Base-by-base conservation (phyloP, 2,113 vertebrate genomes). In the Crotophaga sulcirostris region DNA sequence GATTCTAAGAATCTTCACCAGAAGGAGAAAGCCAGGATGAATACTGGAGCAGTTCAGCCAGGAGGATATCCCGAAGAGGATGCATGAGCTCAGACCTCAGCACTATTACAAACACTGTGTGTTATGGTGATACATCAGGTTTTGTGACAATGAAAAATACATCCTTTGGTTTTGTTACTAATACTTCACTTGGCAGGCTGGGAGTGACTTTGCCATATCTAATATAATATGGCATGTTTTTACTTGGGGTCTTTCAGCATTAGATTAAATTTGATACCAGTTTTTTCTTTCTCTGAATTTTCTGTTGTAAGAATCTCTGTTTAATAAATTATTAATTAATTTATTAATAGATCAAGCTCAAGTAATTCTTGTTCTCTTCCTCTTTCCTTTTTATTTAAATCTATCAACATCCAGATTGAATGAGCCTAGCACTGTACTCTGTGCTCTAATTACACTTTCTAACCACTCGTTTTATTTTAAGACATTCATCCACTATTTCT, bases 81-180 rank as follows among this genome's bases (percentile, higher is more conserved):
- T 49, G 68, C 52, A 56, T 0, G 2, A 70, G 56, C 62, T 70
- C 54, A 81, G 58, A 23, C 2, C 21, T 36, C 79, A 72, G 45
- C 21, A 12, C 45, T 66, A 9, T 14, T 24, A 33, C 60, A 64
- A 54, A 76, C 21, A 11, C 45, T 7, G 33, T 17, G 40, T 21
- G 51, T 42, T 33, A 40, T 0, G 4, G 33, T 45, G 62, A 60
- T 20, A 75, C 40, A n/a, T 3, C 0, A 0, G 2, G 5, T 25
- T 63, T 81, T 56, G 42, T 47, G 59, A 73, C 29, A 72, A 18
- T 31, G 47, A 40, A 70, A 69, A 75, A 51, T 14, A 19, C 0
- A 1, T 11, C 56, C 60, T 64, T 51, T 72, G 33, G 33, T 87
- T 76, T 72, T 47, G 54, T 59, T 68, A 47, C 24, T 16, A 49